Base-by-base conservation (phyloP, 1,140 invertebrate species). In the Sminthurides bifidus region DNA sequence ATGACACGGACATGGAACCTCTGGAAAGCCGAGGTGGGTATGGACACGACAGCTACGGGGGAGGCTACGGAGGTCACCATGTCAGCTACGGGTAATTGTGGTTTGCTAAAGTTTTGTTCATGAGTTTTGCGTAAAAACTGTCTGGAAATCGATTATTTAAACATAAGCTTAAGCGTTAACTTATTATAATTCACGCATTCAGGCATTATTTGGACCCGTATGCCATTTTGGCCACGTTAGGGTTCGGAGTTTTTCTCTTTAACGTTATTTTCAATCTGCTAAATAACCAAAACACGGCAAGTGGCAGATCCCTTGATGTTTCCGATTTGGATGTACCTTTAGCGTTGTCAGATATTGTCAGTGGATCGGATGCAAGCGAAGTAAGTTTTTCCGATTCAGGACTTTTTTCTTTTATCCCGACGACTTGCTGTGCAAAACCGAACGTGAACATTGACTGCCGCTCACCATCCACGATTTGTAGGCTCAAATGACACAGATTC, bases 211-310 rank as follows among this genome's bases (percentile, higher is more conserved):
- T 67, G 52, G 66, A 67, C 48, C 66, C 66, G 23, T 67, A 67
- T 52, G 66, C 65, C 4, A 65, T 67, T 41, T 54, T 67, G 46
- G 66, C 64, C 19, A 64, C 66, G n/a, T 53, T 67, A 12, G 66
- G 66, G 1, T 66, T 67, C 38, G 66, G 66, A 29, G 61, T 64
- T 19, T 67, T 67, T 45, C 57, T 67, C 17, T 67, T 67, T 61
- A 67, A 66, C 54, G 65, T 67, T 19, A 66, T 67, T 52, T 67
- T 65, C 58, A 66, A 67, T 57, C 54, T 67, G 15, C 58, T 67
- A 17, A 64, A 66, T 52, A 63, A 63, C 43, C 8, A 44, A 19
- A 59, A 59, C 27, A 50, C 29, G 43, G 27, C 23, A 31, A 63
- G 56, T 38, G 62, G 51, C 19, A 30, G 66, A 48, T 66, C 64